A percentile compares a stretch with the other conserved stretches of the same genome.
Conservation (phyloP, 2,113 vertebrate species). For the Phyllopteryx taeniolatus region DNA sequence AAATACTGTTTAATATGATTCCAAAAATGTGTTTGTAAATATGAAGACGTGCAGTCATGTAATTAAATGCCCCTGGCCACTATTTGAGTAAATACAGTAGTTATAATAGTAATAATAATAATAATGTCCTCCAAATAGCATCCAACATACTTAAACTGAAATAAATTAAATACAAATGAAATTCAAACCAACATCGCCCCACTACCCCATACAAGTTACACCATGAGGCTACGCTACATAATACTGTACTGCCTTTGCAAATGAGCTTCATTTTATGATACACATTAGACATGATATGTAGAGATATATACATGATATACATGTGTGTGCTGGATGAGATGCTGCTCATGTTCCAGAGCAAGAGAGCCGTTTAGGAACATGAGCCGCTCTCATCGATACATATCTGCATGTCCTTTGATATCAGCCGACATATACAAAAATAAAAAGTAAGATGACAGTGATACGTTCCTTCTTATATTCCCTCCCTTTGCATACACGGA, state of each 20-base stretch:
- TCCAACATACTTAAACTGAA: neutral
- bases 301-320: slow-evolving; percentile 64
- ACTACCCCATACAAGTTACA: slow-evolving; percentile 19
- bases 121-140: neutral
- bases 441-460: slow-evolving; percentile 40
- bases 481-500: slow-evolving; percentile 42
- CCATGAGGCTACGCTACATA: slow-evolving; percentile 68
- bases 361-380: slow-evolving; percentile 32
- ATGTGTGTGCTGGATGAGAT: slow-evolving; percentile 47
- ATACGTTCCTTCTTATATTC: slow-evolving; percentile 43
- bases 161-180: neutral
- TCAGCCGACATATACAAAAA: slow-evolving; percentile 42
- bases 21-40: neutral
- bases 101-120: neutral
- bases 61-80: neutral
- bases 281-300: slow-evolving; percentile 42
- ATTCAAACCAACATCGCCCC: neutral
- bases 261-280: slow-evolving; percentile 50
- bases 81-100: neutral
- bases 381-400: slow-evolving; percentile 17
- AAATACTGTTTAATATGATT: neutral
- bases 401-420: slow-evolving; percentile 42
- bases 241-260: slow-evolving; percentile 63
- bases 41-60: neutral
- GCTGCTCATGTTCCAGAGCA: slow-evolving; percentile 17